A percentile compares a stretch with the other conserved stretches of the same genome.
These are phyloP conservation scores for Symphodus melops DNA, from an alignment of 2,113 vertebrate species.

Conservation along the genomic window DNA sequence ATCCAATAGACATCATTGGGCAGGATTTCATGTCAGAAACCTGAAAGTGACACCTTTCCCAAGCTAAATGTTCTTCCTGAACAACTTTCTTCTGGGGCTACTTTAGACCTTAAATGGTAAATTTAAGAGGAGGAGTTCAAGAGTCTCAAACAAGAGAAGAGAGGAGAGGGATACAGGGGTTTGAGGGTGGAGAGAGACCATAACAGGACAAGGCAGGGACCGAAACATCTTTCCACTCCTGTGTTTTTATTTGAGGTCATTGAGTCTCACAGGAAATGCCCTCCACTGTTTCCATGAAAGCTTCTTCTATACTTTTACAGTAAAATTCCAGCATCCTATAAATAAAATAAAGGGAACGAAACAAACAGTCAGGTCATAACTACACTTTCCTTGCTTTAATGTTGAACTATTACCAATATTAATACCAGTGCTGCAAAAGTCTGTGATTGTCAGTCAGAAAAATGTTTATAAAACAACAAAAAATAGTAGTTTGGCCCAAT, in stretches of 20 bases:
- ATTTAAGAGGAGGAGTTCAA: slow-evolving; percentile 42
- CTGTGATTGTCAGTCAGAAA: not conserved
- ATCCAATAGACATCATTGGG: slow-evolving; percentile 27
- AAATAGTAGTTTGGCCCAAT: not conserved
- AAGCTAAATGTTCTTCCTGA: slow-evolving; percentile 8
- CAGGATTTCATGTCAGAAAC: slow-evolving; percentile 33
- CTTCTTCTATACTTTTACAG: slow-evolving; percentile 46
- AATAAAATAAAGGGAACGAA: slow-evolving; percentile 42
- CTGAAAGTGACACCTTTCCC: slow-evolving; percentile 28
- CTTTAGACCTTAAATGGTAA: slow-evolving; percentile 50
- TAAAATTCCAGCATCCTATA: slow-evolving; percentile 43
- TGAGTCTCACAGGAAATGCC: slow-evolving; percentile 77
- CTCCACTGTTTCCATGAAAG: slow-evolving; percentile 58
- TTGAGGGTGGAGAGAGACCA: slow-evolving; percentile 31
- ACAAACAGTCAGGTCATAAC: not conserved
- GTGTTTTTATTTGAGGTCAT: slow-evolving; percentile 72
- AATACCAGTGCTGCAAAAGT: not conserved
- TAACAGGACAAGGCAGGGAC: slow-evolving; percentile 63
- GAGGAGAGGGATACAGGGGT: slow-evolving; percentile 8
- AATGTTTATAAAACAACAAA: not conserved
- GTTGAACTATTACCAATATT: not conserved
- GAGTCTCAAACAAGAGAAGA: slow-evolving; percentile 1
- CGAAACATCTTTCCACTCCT: slow-evolving; percentile 66
- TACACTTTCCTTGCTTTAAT: not conserved
- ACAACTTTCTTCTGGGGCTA: not conserved